Evolutionary conservation across 92 coral and sea anemone species (phyloP).

Genomic region (Palythoa grandiflora): DNA sequence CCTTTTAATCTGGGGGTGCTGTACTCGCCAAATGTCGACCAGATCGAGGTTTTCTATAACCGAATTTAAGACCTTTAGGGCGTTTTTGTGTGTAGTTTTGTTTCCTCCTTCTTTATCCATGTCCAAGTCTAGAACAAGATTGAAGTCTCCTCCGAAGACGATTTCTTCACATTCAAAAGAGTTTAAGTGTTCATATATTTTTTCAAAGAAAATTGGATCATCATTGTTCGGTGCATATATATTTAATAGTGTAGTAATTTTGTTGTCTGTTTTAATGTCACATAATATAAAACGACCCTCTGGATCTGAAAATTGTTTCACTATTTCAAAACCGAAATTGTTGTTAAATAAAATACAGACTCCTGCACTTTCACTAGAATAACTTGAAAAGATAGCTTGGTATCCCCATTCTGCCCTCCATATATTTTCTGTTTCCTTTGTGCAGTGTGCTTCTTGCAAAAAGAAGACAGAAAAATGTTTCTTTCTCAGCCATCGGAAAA

Average conservation of each 20-base stretch:
- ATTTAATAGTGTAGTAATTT: constrained; percentile 2
- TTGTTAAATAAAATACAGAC: constrained; percentile 1
- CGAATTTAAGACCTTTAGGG: neutral
- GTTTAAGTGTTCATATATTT: neutral
- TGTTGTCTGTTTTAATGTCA: neutral
- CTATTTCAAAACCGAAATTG: neutral
- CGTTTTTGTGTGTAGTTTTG: constrained; percentile 12
- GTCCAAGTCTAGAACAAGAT: neutral
- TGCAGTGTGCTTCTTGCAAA: constrained; percentile 22
- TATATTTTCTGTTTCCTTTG: constrained; percentile 9
- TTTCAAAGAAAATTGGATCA: constrained; percentile 1
- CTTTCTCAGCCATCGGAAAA: neutral
- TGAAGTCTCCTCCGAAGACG: constrained; percentile 11
- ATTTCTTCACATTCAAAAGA: constrained; percentile 6
- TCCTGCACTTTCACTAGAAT: constrained; percentile 5
- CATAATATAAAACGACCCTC: neutral
- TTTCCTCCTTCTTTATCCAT: constrained; percentile 8
- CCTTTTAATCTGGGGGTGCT: neutral
- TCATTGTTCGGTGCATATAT: constrained; percentile 9
- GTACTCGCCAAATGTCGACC: neutral
- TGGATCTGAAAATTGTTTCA: neutral
- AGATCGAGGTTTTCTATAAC: neutral
- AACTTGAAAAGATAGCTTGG: neutral
- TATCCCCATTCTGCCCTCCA: constrained; percentile 26
- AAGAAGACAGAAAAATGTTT: neutral